Percentiles rank a stretch among this genome's conserved stretches.
Conservation (phyloP, 2,888 invertebrate genomes). For the Prostheceraeus crozeri region DNA sequence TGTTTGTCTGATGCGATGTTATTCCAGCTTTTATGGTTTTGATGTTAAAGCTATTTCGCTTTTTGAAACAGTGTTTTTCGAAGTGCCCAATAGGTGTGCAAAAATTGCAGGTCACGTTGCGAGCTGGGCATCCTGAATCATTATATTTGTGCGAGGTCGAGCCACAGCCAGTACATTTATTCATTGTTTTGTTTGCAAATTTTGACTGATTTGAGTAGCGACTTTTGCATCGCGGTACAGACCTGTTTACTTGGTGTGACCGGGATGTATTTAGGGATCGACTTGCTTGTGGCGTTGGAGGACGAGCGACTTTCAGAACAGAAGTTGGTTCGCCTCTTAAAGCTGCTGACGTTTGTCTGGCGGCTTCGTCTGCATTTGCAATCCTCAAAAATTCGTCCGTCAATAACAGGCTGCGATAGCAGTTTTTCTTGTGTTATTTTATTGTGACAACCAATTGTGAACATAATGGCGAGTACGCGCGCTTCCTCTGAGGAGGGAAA, state of each 20-base stretch:
- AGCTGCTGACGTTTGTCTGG: background rate
- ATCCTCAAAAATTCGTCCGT: constrained; percentile 1
- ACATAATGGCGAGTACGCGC: background rate
- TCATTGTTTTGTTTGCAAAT: background rate
- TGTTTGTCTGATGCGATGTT: too few relatives aligned
- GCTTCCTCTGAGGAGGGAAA: background rate
- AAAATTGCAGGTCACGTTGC: background rate
- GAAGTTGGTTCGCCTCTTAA: background rate
- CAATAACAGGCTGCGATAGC: background rate
- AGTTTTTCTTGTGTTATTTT: constrained; percentile 4
- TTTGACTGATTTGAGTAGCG: background rate
- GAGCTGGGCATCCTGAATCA: background rate
- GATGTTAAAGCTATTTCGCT: too few relatives aligned
- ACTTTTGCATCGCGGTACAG: background rate
- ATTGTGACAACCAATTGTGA: constrained; percentile 1
- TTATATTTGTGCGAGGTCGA: background rate
- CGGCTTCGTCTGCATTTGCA: constrained; percentile 2
- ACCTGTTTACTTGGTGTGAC: background rate
- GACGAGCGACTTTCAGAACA: background rate
- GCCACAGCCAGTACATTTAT: constrained; percentile 16
- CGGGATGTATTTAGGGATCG: background rate
- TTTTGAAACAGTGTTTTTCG: too few relatives aligned
- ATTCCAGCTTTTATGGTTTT: too few relatives aligned
- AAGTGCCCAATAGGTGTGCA: background rate
- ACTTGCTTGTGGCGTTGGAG: background rate